A percentile compares a stretch with the other conserved stretches of the same genome.
Evolutionary conservation across 1,140 invertebrate genomes (phyloP).

Genomic region (Caenorhabditis remanei): DNA sequence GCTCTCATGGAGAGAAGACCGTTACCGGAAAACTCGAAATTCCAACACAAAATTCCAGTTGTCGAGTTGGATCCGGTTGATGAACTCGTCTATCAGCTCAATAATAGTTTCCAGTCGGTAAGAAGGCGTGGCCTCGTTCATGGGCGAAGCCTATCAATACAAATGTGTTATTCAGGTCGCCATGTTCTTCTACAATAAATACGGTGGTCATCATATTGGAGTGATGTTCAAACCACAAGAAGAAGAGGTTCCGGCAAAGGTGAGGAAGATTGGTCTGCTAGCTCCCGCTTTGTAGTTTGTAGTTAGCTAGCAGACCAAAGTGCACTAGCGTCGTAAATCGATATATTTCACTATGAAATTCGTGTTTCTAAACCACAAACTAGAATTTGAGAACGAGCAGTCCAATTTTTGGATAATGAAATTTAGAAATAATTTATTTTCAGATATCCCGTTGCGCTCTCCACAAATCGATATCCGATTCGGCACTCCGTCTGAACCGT

Average conservation of each 20-base stretch:
- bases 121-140: slow-evolving; percentile 68
- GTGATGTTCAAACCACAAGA: slow-evolving; percentile 86
- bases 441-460: slow-evolving; percentile 22
- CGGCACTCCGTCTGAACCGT: slow-evolving; percentile 4
- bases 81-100: slow-evolving; percentile 81
- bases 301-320: too few species aligned
- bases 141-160: too few species aligned
- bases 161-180: slow-evolving; percentile 80
- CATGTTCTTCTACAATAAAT: slow-evolving; percentile 89
- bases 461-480: slow-evolving; percentile 5
- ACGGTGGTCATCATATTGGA: slow-evolving; percentile 86
- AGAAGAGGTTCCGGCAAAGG: slow-evolving; percentile 54
- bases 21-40: neutral
- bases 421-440: neutral
- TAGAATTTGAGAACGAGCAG: too few species aligned
- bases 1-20: slow-evolving; percentile 68
- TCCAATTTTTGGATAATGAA: too few species aligned
- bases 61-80: slow-evolving; percentile 86
- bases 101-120: slow-evolving; percentile 7
- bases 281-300: too few species aligned
- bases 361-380: too few species aligned
- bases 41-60: slow-evolving; percentile 80
- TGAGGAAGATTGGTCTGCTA: neutral
- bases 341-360: too few species aligned
- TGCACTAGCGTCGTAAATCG: too few species aligned